Evolutionary conservation across 2,113 vertebrate species (phyloP).

Genomic region (Emberiza fucata): DNA sequence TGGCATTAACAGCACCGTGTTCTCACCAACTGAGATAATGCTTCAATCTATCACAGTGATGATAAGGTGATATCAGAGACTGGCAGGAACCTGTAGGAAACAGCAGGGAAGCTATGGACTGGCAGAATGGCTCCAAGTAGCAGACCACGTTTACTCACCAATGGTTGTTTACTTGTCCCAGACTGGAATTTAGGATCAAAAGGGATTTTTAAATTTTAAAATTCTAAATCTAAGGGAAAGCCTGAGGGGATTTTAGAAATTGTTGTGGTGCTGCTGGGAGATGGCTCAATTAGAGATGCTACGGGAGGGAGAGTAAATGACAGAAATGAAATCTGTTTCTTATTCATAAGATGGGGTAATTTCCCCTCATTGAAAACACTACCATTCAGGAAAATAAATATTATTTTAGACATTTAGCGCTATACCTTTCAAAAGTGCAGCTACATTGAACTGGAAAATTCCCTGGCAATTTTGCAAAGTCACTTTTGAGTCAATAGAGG

Average conservation of each 20-base stretch:
- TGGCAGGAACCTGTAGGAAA: background rate
- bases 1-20: accelerated
- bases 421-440: background rate
- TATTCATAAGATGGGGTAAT: background rate
- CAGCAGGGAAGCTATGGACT: background rate
- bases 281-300: background rate
- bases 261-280: background rate
- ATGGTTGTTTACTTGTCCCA: background rate
- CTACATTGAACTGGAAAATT: background rate
- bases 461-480: background rate
- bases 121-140: background rate
- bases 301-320: background rate
- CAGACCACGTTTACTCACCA: background rate
- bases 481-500: background rate
- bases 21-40: background rate
- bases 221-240: background rate
- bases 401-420: background rate
- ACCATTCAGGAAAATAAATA: background rate
- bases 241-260: background rate
- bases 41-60: background rate
- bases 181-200: background rate
- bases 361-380: background rate
- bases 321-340: background rate
- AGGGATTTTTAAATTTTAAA: background rate
- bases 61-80: background rate